Evolutionary conservation across 2,113 vertebrate genomes (phyloP).

Genomic region (Pygoscelis adeliae): DNA sequence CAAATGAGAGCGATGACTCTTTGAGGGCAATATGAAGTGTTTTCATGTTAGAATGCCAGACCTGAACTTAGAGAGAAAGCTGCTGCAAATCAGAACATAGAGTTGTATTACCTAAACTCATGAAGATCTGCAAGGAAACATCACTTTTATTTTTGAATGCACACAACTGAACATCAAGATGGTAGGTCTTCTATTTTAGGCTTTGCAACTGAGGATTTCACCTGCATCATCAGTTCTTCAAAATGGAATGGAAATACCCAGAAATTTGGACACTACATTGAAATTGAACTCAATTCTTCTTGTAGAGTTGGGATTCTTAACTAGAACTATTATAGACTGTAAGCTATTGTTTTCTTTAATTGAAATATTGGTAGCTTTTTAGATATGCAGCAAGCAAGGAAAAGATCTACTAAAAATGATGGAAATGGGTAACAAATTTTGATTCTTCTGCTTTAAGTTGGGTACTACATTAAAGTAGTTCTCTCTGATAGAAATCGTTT

Average conservation of each 20-base stretch:
- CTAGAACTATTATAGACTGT: not conserved
- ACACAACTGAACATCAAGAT: fast-evolving
- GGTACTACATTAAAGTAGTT: not conserved
- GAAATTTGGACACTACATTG: not conserved
- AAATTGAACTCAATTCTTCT: not conserved
- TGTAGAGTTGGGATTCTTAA: not conserved
- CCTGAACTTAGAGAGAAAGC: not conserved
- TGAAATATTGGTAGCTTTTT: not conserved
- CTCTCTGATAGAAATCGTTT: not conserved
- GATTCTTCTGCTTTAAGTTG: not conserved
- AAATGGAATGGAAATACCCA: not conserved
- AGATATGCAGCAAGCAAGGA: not conserved
- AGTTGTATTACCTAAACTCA: not conserved
- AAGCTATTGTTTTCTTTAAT: not conserved
- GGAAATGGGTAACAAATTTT: not conserved
- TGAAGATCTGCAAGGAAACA: not conserved
- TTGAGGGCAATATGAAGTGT: not conserved
- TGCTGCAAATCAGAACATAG: not conserved
- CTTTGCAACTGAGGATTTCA: not conserved
- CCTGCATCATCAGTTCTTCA: not conserved
- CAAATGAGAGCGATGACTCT: not conserved
- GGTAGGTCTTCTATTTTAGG: not conserved
- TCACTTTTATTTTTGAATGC: not conserved
- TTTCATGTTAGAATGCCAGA: not conserved
- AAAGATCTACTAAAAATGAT: not conserved